A percentile compares a stretch with the other conserved stretches of the same genome.
phyloP scores from a whole-genome alignment of 2,888 invertebrate genomes.

The Protophormia terraenovae region DNA sequence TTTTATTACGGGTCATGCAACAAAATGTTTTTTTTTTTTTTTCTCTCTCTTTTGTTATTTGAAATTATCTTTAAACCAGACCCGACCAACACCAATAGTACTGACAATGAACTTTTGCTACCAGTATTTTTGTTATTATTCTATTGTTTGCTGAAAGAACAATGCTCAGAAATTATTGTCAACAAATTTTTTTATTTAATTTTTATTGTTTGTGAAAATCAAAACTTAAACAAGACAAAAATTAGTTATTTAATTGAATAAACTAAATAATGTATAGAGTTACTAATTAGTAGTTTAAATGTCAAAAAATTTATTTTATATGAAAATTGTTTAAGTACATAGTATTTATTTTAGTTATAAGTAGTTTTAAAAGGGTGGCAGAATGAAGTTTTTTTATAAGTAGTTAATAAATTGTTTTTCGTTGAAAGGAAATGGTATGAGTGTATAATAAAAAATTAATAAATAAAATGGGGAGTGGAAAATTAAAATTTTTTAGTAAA shows the following conservation, averaged over 20 bases:
- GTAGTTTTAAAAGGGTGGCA: neutral
- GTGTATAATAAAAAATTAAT: too few species aligned
- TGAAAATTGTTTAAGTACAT: too few species aligned
- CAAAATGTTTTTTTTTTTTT: neutral
- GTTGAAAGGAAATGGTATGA: too few species aligned
- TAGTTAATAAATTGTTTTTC: too few species aligned
- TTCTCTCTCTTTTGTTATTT: conserved; percentile 2
- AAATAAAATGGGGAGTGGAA: too few species aligned
- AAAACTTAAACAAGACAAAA: conserved; percentile 8
- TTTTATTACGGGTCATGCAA: conserved; percentile 37
- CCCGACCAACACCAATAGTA: neutral
- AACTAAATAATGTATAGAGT: neutral
- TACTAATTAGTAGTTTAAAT: conserved; percentile 12
- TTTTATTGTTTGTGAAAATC: neutral
- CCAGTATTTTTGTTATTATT: neutral
- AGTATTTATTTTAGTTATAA: neutral
- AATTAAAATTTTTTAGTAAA: too few species aligned
- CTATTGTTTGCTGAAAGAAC: conserved; percentile 23
- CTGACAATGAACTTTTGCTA: too few species aligned
- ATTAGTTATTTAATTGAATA: neutral
- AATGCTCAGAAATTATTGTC: conserved; percentile 17
- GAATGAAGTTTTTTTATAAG: too few species aligned
- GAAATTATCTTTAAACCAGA: conserved; percentile 30
- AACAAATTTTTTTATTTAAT: neutral
- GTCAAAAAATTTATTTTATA: neutral